phyloP scores from a whole-genome alignment of 2,888 invertebrate species.

The Schrankia costaestrigalis region DNA sequence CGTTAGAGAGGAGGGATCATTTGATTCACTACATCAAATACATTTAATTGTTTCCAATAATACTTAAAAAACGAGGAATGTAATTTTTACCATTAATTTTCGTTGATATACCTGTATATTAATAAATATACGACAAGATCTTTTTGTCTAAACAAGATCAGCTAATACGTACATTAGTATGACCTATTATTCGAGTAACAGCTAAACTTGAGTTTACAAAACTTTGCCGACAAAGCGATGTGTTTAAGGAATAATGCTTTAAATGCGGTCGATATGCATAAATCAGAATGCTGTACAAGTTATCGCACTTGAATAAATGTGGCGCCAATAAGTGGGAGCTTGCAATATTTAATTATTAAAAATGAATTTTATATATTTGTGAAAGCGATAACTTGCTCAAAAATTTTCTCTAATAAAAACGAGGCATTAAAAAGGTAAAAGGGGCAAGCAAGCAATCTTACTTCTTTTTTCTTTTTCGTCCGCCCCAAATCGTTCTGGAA shows the following conservation, averaged over 20 bases:
- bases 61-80: conserved; percentile 9
- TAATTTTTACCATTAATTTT: conserved; percentile 23
- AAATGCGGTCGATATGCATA: conserved; percentile 69
- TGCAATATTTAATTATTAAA: conserved; percentile 41
- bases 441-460: conserved; percentile 88
- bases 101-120: conserved; percentile 58
- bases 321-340: conserved; percentile 56
- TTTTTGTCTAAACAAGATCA: conserved; percentile 58
- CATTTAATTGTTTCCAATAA: too few relatives aligned
- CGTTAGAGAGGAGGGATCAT: conserved; percentile 8
- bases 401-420: conserved; percentile 73
- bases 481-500: conserved; percentile 96
- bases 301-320: conserved; percentile 63
- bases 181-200: conserved; percentile 41
- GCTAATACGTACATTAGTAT: conserved; percentile 46
- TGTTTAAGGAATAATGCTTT: conserved; percentile 66
- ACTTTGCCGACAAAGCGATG: conserved; percentile 73
- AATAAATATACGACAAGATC: conserved; percentile 70
- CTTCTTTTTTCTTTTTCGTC: conserved; percentile 99
- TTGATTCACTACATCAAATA: conserved; percentile 11
- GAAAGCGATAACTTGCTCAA: conserved; percentile 77
- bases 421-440: conserved; percentile 78
- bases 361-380: conserved; percentile 53
- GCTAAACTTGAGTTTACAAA: conserved; percentile 63
- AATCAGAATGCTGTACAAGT: conserved; percentile 71